phyloP scores from a whole-genome alignment of 2,797 vertebrate genomes.

The Scleropages formosus region DNA sequence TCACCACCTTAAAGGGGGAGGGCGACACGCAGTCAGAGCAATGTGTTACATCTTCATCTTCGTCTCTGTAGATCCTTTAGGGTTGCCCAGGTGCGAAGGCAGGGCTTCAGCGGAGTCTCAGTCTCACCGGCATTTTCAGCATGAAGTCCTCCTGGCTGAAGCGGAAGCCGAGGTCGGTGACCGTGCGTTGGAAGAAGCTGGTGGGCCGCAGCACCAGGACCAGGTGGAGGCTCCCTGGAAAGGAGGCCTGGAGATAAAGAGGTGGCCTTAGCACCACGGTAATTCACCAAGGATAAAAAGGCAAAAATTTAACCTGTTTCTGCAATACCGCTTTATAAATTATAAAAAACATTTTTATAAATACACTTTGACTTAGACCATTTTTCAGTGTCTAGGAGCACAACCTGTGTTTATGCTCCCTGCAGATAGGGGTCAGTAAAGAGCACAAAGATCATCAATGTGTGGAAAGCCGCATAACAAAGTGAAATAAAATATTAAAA shows the following conservation, averaged over 20 bases:
- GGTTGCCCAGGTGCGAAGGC: neutral
- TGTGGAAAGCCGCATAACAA: no score
- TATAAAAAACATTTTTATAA: no score
- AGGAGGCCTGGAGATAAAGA: slow-evolving; percentile 73
- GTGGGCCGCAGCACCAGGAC: slow-evolving; percentile 93
- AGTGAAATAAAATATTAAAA: no score
- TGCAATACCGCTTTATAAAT: no score
- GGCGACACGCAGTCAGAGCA: neutral
- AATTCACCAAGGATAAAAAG: neutral
- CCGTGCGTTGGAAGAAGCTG: slow-evolving; percentile 93
- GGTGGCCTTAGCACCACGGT: neutral
- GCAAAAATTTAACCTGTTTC: neutral
- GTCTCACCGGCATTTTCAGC: slow-evolving; percentile 86
- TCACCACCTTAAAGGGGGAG: slow-evolving; percentile 80
- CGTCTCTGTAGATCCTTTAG: neutral
- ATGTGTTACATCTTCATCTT: neutral
- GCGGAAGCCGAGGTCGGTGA: slow-evolving; percentile 93
- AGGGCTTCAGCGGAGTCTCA: no score
- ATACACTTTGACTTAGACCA: no score
- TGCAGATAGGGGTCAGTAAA: no score
- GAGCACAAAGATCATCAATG: no score
- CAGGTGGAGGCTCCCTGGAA: slow-evolving; percentile 91
- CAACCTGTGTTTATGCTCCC: no score
- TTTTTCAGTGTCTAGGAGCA: no score
- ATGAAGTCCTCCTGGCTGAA: slow-evolving; percentile 97